Conservation (phyloP, 2,888 invertebrate genomes). For the Hecatera dysodea region DNA sequence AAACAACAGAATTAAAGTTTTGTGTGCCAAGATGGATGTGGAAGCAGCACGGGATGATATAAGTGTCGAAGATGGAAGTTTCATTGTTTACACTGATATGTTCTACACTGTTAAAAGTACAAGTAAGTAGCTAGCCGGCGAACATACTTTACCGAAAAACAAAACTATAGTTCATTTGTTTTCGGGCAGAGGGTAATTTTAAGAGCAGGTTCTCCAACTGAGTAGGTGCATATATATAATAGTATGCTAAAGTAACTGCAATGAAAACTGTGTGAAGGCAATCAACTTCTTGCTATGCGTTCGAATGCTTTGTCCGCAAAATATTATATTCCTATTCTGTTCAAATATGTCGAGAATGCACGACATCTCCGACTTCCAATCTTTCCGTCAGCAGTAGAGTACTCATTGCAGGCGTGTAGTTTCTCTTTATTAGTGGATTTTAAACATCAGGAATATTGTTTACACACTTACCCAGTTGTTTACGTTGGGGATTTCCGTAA, state of each 20-base stretch:
- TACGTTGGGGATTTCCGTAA: neutral
- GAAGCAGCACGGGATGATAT: slow-evolving; percentile 80
- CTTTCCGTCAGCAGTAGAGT: neutral
- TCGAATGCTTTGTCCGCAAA: slow-evolving; percentile 10
- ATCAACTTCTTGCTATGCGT: slow-evolving; percentile 27
- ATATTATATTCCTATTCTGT: neutral
- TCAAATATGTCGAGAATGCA: neutral
- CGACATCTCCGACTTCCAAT: neutral
- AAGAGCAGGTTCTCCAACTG: neutral
- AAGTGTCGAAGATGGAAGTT: slow-evolving; percentile 80
- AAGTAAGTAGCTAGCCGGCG: slow-evolving; percentile 50
- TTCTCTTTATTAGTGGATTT: too few relatives aligned
- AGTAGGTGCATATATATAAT: neutral
- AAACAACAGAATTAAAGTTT: slow-evolving; percentile 43
- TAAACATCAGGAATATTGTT: neutral
- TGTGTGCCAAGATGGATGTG: slow-evolving; percentile 77
- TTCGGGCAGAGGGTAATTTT: neutral
- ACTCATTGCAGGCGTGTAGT: neutral
- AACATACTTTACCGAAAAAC: neutral
- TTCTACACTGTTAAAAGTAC: slow-evolving; percentile 37
- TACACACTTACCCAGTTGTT: neutral
- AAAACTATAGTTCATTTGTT: neutral
- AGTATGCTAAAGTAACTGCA: slow-evolving; percentile 7
- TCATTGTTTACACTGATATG: slow-evolving; percentile 77
- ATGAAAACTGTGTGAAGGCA: slow-evolving; percentile 52